These are phyloP conservation scores for Pycnomerus fuliginosus DNA, from an alignment of 2,888 invertebrate species.

Conservation along the genomic window DNA sequence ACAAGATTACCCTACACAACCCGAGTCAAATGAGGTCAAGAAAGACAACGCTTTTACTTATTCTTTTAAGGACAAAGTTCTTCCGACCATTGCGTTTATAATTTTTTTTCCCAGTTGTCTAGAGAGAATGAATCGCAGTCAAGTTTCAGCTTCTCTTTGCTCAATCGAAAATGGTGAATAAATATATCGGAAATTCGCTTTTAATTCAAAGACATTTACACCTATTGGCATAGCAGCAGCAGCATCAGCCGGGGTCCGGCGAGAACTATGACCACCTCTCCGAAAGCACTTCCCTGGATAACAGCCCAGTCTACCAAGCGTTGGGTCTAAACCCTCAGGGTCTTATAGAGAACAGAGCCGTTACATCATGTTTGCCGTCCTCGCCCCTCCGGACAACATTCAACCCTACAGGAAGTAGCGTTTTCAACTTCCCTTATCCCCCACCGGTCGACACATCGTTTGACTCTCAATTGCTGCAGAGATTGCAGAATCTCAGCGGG, in stretches of 20 bases:
- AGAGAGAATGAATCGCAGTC: too few relatives aligned
- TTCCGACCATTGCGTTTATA: too few relatives aligned
- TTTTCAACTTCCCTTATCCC: slow-evolving; percentile 46
- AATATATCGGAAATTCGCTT: too few relatives aligned
- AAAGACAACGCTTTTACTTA: too few relatives aligned
- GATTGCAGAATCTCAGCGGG: slow-evolving; percentile 55
- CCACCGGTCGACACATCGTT: slow-evolving; percentile 36
- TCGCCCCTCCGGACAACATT: slow-evolving; percentile 46
- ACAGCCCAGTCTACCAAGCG: slow-evolving; percentile 42
- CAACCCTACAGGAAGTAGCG: slow-evolving; percentile 39
- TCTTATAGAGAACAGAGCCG: slow-evolving; percentile 48
- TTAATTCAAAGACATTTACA: too few relatives aligned
- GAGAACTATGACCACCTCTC: slow-evolving; percentile 34
- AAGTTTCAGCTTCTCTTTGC: too few relatives aligned
- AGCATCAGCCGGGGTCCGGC: slow-evolving; percentile 28
- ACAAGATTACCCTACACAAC: too few relatives aligned
- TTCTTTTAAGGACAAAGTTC: too few relatives aligned
- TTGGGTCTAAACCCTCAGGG: slow-evolving; percentile 43
- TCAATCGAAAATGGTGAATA: too few relatives aligned
- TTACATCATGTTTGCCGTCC: slow-evolving; percentile 44
- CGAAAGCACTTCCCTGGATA: slow-evolving; percentile 40
- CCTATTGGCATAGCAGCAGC: slow-evolving; percentile 24
- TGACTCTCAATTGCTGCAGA: slow-evolving; percentile 56
- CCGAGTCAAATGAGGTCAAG: too few relatives aligned
- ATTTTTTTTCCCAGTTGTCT: too few relatives aligned